Conservation (phyloP, 2,113 vertebrate species). For the Macquaria ambigua region DNA sequence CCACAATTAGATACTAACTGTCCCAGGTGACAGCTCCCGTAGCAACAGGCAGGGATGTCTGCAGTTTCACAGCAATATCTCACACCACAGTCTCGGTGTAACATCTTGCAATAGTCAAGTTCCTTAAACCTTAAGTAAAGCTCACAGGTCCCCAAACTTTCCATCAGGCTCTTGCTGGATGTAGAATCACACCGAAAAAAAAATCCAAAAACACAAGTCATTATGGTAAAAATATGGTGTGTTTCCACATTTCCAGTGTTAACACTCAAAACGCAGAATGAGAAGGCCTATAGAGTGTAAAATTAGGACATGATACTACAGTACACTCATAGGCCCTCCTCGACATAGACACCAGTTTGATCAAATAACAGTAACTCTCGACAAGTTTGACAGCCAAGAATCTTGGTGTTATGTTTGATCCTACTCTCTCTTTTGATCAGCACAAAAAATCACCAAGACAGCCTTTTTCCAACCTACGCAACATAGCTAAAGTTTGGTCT, state of each 20-base stretch:
- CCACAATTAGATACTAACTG: constrained; percentile 60
- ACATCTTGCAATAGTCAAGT: constrained; percentile 18
- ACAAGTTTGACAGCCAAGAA: no score
- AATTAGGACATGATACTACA: neutral
- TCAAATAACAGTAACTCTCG: no score
- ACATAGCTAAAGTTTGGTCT: no score
- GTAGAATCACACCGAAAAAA: neutral
- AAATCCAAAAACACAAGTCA: neutral
- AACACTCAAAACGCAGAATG: neutral
- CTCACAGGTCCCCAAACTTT: neutral
- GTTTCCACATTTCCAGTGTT: neutral
- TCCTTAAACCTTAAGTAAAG: constrained; percentile 27
- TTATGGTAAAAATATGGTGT: neutral
- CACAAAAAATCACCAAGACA: no score
- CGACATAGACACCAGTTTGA: no score
- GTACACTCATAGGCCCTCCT: neutral
- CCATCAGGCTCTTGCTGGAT: neutral
- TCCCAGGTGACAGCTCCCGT: constrained; percentile 57
- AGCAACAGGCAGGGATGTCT: constrained; percentile 52
- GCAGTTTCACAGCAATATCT: constrained; percentile 37
- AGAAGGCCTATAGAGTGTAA: neutral
- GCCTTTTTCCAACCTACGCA: no score
- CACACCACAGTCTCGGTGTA: constrained; percentile 7
- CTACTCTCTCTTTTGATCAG: no score
- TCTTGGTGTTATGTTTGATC: no score